These are phyloP conservation scores for Phenganax marumi DNA, from an alignment of 92 coral and sea anemone species.

Conservation along the genomic window DNA sequence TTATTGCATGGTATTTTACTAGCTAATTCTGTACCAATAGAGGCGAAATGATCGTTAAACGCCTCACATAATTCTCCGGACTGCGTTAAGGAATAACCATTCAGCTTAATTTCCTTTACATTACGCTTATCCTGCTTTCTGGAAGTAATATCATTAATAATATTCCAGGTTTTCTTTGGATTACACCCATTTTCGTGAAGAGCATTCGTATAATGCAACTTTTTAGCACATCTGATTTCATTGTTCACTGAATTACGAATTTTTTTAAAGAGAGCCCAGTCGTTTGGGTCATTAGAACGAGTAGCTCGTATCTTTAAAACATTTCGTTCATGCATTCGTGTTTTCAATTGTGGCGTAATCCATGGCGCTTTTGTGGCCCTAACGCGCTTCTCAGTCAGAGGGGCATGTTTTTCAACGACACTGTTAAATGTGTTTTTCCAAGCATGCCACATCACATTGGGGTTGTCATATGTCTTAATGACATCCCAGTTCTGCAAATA, in stretches of 20 bases:
- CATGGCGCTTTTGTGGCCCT: slow-evolving; percentile 9
- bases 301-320: background rate
- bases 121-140: too few relatives aligned
- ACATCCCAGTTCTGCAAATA: slow-evolving; percentile 50
- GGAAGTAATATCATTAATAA: too few relatives aligned
- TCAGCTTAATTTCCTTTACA: too few relatives aligned
- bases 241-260: background rate
- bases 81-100: too few relatives aligned
- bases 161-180: too few relatives aligned
- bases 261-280: background rate
- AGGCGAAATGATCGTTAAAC: background rate
- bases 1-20: background rate
- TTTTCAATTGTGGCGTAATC: background rate
- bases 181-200: too few relatives aligned
- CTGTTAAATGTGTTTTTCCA: slow-evolving; percentile 49
- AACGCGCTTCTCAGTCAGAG: slow-evolving; percentile 29
- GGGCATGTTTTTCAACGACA: slow-evolving; percentile 53
- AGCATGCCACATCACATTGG: slow-evolving; percentile 54
- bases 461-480: slow-evolving; percentile 35
- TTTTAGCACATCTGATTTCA: too few relatives aligned
- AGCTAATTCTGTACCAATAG: background rate
- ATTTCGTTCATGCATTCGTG: too few relatives aligned
- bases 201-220: too few relatives aligned
- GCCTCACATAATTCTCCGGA: too few relatives aligned
- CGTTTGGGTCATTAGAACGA: background rate